These are phyloP conservation scores for Psix sp. DNA, from an alignment of 1,140 invertebrate genomes.

Conservation along the genomic window DNA sequence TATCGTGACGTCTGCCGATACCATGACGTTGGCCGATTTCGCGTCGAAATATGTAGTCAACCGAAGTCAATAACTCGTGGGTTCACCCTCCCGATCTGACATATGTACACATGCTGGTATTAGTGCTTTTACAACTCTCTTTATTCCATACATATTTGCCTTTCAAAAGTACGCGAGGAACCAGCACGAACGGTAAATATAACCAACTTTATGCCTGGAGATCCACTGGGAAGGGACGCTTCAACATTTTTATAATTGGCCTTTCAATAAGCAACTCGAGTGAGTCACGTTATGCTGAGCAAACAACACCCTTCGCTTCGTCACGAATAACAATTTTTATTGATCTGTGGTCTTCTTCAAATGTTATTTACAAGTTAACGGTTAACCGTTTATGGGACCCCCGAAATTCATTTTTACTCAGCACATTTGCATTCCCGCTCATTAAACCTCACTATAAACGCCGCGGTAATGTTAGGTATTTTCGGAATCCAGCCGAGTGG, in stretches of 20 bases:
- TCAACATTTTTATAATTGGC: slow-evolving; percentile 53
- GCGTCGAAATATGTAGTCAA: slow-evolving; percentile 44
- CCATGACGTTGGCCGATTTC: slow-evolving; percentile 37
- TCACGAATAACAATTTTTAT: too few species aligned
- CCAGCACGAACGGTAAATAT: slow-evolving; percentile 41
- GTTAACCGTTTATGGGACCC: too few species aligned
- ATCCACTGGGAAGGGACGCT: slow-evolving; percentile 16
- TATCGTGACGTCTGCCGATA: slow-evolving; percentile 49
- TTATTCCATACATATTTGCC: slow-evolving; percentile 50
- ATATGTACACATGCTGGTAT: slow-evolving; percentile 43
- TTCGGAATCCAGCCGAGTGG: slow-evolving; percentile 18
- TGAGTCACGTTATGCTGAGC: slow-evolving; percentile 33
- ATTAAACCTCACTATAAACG: too few species aligned
- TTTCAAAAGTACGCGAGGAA: slow-evolving; percentile 41
- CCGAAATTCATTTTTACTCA: too few species aligned
- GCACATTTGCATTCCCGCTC: too few species aligned
- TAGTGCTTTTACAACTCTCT: slow-evolving; percentile 56
- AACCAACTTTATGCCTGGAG: slow-evolving; percentile 36
- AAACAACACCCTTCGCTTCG: too few species aligned
- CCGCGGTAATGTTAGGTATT: slow-evolving; percentile 23
- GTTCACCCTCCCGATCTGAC: slow-evolving; percentile 41
- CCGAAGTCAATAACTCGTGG: slow-evolving; percentile 51
- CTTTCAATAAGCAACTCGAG: slow-evolving; percentile 43
- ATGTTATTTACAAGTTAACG: too few species aligned
- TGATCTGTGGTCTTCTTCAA: too few species aligned